Evolutionary conservation across 2,113 vertebrate species (phyloP), one percentile per base, ranked within the genome.

Genomic region (Columba livia): DNA sequence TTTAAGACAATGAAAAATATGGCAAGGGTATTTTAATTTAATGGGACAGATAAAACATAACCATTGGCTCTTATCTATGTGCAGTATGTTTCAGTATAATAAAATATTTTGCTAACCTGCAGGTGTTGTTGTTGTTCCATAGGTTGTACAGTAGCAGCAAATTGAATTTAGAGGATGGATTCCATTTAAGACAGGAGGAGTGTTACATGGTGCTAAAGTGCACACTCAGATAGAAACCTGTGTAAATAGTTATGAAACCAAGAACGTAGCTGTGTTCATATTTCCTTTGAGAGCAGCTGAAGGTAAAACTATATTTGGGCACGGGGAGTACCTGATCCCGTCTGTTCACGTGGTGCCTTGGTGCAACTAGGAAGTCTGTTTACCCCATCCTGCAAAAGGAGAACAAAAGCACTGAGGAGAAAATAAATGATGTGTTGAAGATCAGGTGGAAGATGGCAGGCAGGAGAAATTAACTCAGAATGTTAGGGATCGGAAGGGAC

Each of bases 61-160:
- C 38, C 38, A 83, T 73, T 91, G 40, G 3, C 13, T 86, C 14
- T 92, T 0, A 0, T 61, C 12, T 72, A 12, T 70, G 29, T 85
- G 40, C 51, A 44, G 20, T 83, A 44, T 81, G 31, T 89, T 93
- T 90, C 65, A 75, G 65, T 89, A 10, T 32, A 96, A 96, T 95
- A 97, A 97, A 96, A 81, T 17, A 70, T 85, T 85, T 80, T 93
- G 40, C 44, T 92, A 90, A 90, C n/a, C 73, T 9, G 2, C 70
- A 72, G 31, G 26, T 54, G 23, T 64, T 92, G 12, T 26, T 90
- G 38, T 62, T 93, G 47, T 91, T 94, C 69, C 88, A 40, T 53
- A 25, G 38, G 40, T 77, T 87, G 31, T 85, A 29, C 31, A 70
- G 31, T 6, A 73, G 64, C 83, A 95, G 65, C 48, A 90, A 82